phyloP scores from a whole-genome alignment of 1,140 invertebrate genomes.

The Monomorium pharaonis region DNA sequence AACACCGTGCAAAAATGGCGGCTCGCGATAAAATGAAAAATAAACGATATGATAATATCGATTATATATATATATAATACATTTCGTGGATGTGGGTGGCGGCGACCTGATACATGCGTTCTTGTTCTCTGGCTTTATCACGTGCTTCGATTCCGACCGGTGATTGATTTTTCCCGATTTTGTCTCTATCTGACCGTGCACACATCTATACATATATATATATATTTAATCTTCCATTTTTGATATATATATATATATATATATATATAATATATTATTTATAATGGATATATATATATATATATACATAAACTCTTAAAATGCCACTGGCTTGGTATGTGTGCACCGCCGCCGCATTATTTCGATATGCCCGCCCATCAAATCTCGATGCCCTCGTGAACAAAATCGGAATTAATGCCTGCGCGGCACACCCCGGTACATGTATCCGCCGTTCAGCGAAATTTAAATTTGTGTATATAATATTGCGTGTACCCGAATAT shows the following conservation, averaged over 20 bases:
- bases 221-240: constrained; percentile 30
- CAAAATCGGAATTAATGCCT: constrained; percentile 43
- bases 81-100: constrained; percentile 17
- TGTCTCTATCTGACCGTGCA: constrained; percentile 26
- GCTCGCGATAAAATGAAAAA: constrained; percentile 31
- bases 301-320: constrained; percentile 68
- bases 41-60: constrained; percentile 48
- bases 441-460: constrained; percentile 68
- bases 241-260: constrained; percentile 50
- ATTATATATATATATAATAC: background rate
- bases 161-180: constrained; percentile 58
- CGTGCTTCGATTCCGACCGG: constrained; percentile 52
- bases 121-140: constrained; percentile 51
- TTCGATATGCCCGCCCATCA: constrained; percentile 69
- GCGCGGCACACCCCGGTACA: constrained; percentile 76
- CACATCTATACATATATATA: too few species aligned
- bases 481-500: constrained; percentile 27
- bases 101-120: constrained; percentile 39
- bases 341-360: constrained; percentile 80
- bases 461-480: constrained; percentile 18
- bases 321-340: constrained; percentile 80
- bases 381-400: constrained; percentile 42
- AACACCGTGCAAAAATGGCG: constrained; percentile 18
- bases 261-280: constrained; percentile 68
- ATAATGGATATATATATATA: constrained; percentile 11